Evolutionary conservation across 2,888 invertebrate genomes (phyloP).

Genomic region (Stramonita haemastoma): DNA sequence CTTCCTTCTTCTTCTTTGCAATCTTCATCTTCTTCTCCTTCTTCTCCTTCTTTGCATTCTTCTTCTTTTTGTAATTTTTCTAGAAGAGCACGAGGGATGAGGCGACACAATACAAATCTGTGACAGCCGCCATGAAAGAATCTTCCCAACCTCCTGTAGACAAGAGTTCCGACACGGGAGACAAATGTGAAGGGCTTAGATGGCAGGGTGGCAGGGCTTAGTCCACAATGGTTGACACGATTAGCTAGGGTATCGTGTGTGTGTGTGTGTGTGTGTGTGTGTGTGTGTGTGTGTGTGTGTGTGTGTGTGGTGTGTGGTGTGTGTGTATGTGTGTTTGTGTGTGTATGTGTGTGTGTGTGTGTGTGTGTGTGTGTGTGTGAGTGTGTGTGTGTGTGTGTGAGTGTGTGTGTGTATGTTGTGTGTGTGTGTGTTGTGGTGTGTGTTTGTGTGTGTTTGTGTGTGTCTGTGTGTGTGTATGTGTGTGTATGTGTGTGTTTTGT

Average conservation of each 20-base stretch:
- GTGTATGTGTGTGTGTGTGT: conserved; percentile 7
- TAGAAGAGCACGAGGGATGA: neutral
- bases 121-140: conserved; percentile 21
- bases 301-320: conserved; percentile 28
- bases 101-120: conserved; percentile 11
- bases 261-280: conserved; percentile 8
- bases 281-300: conserved; percentile 10
- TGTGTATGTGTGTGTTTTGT: no score
- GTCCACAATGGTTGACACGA: neutral
- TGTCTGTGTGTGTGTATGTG: no score
- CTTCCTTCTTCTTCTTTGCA: no score
- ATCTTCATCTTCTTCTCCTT: no score
- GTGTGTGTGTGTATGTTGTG: neutral
- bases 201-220: neutral
- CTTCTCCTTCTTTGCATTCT: no score
- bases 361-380: neutral
- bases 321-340: conserved; percentile 8
- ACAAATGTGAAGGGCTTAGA: conserved; percentile 34
- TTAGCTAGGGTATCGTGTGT: neutral
- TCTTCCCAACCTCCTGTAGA: neutral
- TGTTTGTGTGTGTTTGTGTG: no score
- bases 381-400: conserved; percentile 20
- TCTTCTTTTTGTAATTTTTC: no score
- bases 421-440: neutral
- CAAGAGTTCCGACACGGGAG: conserved; percentile 23